phyloP scores from a whole-genome alignment of 2,797 vertebrate species.

The Esox lucius region DNA sequence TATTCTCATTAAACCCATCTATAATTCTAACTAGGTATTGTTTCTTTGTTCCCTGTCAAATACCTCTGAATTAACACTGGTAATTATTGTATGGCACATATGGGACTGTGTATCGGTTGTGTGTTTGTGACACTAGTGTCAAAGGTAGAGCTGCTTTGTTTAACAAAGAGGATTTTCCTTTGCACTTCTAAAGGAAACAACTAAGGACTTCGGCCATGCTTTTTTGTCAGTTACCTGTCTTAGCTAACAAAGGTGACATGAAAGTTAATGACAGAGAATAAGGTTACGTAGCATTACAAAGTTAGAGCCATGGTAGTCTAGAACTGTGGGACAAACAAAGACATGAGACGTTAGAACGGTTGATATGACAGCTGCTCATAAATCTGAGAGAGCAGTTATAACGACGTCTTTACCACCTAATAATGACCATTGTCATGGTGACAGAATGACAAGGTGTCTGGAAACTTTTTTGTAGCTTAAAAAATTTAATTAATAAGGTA shows the following conservation, averaged over 20 bases:
- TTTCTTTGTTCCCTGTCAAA: neutral
- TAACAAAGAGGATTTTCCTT: neutral
- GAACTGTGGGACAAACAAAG: neutral
- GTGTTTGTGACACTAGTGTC: neutral
- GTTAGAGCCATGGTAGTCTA: neutral
- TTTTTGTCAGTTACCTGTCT: neutral
- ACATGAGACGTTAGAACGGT: neutral
- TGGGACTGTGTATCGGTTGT: neutral
- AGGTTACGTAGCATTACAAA: neutral
- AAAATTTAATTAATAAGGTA: neutral
- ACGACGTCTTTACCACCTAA: neutral
- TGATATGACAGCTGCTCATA: neutral
- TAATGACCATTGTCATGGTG: neutral
- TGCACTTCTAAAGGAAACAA: neutral
- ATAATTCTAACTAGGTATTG: neutral
- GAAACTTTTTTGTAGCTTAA: neutral
- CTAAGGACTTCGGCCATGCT: neutral
- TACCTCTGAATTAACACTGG: neutral
- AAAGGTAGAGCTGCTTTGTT: neutral
- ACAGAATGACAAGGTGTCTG: neutral
- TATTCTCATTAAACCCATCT: neutral
- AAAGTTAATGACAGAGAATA: neutral
- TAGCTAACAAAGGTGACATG: neutral
- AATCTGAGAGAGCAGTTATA: neutral
- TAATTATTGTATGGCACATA: neutral